phyloP scores from a whole-genome alignment of 1,140 invertebrate genomes.

The Leptinotarsa lineolata region DNA sequence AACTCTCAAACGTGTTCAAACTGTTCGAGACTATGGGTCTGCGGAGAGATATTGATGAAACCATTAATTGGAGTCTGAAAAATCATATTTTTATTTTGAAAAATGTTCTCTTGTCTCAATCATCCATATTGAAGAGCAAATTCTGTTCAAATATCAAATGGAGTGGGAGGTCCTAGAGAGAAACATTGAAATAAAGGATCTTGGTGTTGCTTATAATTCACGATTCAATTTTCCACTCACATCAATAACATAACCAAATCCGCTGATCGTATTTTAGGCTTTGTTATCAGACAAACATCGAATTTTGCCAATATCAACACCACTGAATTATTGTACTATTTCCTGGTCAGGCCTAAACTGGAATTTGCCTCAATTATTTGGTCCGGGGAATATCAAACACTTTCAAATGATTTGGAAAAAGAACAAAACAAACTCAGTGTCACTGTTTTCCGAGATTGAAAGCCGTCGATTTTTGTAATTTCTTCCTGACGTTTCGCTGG shows the following conservation, averaged over 20 bases:
- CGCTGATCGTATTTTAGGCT: conserved; percentile 2
- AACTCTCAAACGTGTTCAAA: too few relatives aligned
- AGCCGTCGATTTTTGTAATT: too few relatives aligned
- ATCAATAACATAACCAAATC: conserved; percentile 5
- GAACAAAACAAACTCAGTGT: not conserved
- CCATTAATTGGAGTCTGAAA: too few relatives aligned
- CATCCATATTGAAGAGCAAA: not conserved
- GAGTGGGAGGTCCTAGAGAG: not conserved
- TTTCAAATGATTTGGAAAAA: not conserved
- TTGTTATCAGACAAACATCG: conserved; percentile 16
- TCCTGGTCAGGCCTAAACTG: conserved; percentile 1
- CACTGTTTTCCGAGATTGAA: too few relatives aligned
- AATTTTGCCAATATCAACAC: conserved; percentile 7
- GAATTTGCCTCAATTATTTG: not conserved
- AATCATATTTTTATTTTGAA: conserved; percentile 2
- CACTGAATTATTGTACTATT: conserved; percentile 11
- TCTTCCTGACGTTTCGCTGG: too few relatives aligned
- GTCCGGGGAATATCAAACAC: not conserved
- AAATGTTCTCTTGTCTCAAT: not conserved
- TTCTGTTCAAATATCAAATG: conserved; percentile 2
- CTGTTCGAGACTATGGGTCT: too few relatives aligned
- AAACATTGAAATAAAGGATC: conserved; percentile 6
- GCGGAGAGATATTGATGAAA: too few relatives aligned
- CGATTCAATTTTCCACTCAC: not conserved
- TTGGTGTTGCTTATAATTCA: conserved; percentile 12